These are phyloP conservation scores for Drosophila mulleri DNA, from an alignment of 2,888 invertebrate genomes.

Conservation along the genomic window DNA sequence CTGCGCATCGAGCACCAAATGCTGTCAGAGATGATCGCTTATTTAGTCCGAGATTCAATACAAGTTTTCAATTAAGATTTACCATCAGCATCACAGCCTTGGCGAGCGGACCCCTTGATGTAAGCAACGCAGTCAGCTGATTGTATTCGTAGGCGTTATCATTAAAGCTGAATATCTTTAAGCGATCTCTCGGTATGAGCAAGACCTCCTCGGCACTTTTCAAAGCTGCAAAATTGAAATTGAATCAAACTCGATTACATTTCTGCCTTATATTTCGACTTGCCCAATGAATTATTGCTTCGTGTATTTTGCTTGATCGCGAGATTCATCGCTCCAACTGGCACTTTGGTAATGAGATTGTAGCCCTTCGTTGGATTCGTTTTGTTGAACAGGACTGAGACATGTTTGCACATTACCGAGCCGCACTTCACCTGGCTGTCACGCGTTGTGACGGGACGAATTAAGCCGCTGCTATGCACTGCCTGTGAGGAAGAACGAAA, in stretches of 20 bases:
- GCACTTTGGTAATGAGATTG: slow-evolving; percentile 92
- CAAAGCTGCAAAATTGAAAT: slow-evolving; percentile 87
- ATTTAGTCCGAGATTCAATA: neutral
- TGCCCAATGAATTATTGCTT: slow-evolving; percentile 93
- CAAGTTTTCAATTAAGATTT: slow-evolving; percentile 2
- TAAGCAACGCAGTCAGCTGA: slow-evolving; percentile 85
- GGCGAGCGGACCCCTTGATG: slow-evolving; percentile 75
- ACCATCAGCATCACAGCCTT: slow-evolving; percentile 77
- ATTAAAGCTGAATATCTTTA: slow-evolving; percentile 88
- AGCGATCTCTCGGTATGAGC: slow-evolving; percentile 92
- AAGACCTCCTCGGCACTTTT: slow-evolving; percentile 91
- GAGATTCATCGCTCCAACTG: slow-evolving; percentile 93
- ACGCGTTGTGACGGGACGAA: slow-evolving; percentile 81
- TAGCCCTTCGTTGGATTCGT: slow-evolving; percentile 92
- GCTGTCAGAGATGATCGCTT: slow-evolving; percentile 17
- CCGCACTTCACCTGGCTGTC: slow-evolving; percentile 85
- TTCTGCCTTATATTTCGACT: slow-evolving; percentile 64
- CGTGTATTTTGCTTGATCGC: slow-evolving; percentile 92
- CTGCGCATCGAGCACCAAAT: slow-evolving; percentile 8
- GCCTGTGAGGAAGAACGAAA: slow-evolving; percentile 61
- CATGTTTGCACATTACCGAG: slow-evolving; percentile 88
- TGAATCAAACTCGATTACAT: no score
- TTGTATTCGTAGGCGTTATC: slow-evolving; percentile 92
- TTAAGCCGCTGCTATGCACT: slow-evolving; percentile 80
- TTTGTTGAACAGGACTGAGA: slow-evolving; percentile 92